Base-by-base conservation (phyloP, 2,888 invertebrate species). In the Ceramica pisi region DNA sequence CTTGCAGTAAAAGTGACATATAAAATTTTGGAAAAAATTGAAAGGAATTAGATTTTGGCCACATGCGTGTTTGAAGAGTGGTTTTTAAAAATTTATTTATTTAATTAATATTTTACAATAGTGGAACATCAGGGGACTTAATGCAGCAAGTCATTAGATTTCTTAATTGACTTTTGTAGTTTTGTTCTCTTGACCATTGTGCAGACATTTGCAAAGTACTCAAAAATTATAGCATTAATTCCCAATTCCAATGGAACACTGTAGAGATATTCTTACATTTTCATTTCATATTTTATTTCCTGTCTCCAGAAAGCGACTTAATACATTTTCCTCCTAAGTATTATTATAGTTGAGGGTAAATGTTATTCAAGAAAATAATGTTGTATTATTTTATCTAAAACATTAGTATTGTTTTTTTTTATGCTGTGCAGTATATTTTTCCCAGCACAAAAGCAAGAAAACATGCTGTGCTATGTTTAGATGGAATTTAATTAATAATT, bases 281-380 rank as follows among this genome's bases (percentile, higher is more conserved):
- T 6, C 1, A 1, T 23, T 44, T 21, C 14, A 23, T 23, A 44
- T 21, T 67, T 38, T 31, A 19, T 21, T 67, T 41, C 8, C 14
- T 62, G 44, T 9, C 5, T n/a, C 5, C 0, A 1, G 14, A 7
- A 46, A 12, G 9, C 16, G 2, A 55, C 48, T 19, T 16, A 6
- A 46, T 21, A 46, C 0, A 41, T 65, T 65, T 53, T 75, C 26
- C 65, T 53, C 12, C 12, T 38, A 14, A 16, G 46, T n/a, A 14
- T 26, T 26, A 26, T n/a, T 26, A 16, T 19, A 26, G 3, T 9
- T 2, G 26, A 55, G 16, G 23, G 51, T 53, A 23, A 26, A 26
- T 2, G 10, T 53, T 53, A 53, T 26, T 26, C 16, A 14, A 26
- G 16, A 53, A 53, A 26, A 14, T 53, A 8, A 21, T 51, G 6